phyloP scores from a whole-genome alignment of 2,888 invertebrate genomes.

The Drosophila dives region DNA sequence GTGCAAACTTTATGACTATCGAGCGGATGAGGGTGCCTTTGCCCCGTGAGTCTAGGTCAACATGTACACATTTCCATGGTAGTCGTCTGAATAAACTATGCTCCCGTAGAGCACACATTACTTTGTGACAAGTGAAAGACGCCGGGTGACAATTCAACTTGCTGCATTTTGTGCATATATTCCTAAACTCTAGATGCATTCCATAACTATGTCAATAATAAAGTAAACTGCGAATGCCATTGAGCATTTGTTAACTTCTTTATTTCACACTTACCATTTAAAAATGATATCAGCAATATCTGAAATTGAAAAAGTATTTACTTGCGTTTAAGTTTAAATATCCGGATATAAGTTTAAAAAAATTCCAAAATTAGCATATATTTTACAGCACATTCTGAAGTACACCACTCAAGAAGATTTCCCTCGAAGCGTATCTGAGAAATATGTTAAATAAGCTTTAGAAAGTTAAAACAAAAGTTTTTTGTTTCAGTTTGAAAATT shows the following conservation, averaged over 20 bases:
- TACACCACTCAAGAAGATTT: not conserved
- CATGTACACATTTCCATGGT: not conserved
- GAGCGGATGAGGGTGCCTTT: conserved; percentile 4
- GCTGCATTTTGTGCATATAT: not conserved
- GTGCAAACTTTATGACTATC: conserved; percentile 8
- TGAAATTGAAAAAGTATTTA: not conserved
- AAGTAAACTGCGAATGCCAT: not conserved
- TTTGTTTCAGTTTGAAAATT: conserved; percentile 48
- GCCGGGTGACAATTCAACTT: not conserved
- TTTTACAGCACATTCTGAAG: not conserved
- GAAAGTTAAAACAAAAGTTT: not conserved
- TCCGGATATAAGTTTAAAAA: not conserved
- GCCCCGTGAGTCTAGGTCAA: not conserved
- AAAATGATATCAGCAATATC: no score
- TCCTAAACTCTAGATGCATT: not conserved
- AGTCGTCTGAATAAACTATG: conserved; percentile 2
- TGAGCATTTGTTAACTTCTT: not conserved
- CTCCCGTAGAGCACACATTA: not conserved
- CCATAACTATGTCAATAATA: not conserved
- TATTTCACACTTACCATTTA: not conserved
- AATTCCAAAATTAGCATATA: not conserved
- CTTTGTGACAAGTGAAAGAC: not conserved
- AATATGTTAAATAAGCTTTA: not conserved
- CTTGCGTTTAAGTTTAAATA: not conserved
- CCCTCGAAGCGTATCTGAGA: not conserved